Conservation (phyloP, 2,888 invertebrate genomes). For the Trissolcus japonicus region DNA sequence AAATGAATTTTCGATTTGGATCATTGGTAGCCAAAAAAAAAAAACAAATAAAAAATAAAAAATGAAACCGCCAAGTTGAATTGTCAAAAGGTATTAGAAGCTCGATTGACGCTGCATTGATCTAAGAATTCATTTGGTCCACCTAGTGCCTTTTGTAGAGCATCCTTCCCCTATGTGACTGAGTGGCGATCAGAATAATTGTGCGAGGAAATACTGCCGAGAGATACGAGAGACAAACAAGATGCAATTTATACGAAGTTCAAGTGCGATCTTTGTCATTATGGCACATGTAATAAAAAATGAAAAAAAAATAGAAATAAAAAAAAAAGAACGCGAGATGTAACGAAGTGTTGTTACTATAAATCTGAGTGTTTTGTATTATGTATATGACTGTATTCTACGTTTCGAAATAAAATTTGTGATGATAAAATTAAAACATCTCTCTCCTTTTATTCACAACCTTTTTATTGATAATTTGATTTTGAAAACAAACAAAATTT, state of each 20-base stretch:
- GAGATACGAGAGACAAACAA: conserved; percentile 21
- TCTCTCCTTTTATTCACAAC: not conserved
- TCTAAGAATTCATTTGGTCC: conserved; percentile 60
- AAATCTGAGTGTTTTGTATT: conserved; percentile 71
- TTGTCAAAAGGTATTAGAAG: conserved; percentile 14
- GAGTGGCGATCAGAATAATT: conserved; percentile 53
- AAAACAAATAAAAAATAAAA: not conserved
- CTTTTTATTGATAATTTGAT: not conserved
- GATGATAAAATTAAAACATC: conserved; percentile 55
- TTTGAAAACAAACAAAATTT: too few relatives aligned
- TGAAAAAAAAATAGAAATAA: too few relatives aligned
- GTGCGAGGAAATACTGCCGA: conserved; percentile 39
- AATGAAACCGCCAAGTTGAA: conserved; percentile 1
- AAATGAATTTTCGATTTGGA: conserved; percentile 29
- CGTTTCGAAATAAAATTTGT: conserved; percentile 73
- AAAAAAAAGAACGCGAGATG: conserved; percentile 37
- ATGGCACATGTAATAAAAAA: conserved; percentile 38
- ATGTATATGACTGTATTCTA: conserved; percentile 70
- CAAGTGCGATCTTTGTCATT: conserved; percentile 45
- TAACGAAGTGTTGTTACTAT: conserved; percentile 56
- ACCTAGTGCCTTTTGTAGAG: conserved; percentile 73
- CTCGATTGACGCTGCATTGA: conserved; percentile 45
- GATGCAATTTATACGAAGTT: conserved; percentile 43
- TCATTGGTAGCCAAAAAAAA: not conserved
- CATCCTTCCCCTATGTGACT: conserved; percentile 63